A percentile compares a stretch with the other conserved stretches of the same genome.
Conservation (phyloP, 2,797 vertebrate genomes). For the Fistularia tabacaria region DNA sequence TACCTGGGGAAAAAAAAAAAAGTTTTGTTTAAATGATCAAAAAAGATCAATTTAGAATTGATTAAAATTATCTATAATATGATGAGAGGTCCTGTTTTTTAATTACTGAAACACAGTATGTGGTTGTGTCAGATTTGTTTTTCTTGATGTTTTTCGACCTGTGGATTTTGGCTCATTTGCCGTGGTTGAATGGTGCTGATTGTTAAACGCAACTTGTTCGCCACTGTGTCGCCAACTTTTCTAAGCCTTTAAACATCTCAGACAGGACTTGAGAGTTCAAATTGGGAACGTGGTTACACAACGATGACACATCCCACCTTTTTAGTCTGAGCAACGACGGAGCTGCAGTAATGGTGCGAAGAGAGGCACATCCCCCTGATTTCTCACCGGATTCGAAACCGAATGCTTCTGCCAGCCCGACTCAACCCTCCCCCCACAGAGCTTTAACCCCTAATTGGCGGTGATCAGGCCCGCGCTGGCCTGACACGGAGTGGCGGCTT, state of each 20-base stretch:
- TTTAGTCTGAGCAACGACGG: background rate
- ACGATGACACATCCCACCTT: background rate
- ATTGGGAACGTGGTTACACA: conserved; percentile 1
- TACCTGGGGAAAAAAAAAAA: conserved; percentile 1
- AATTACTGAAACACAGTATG: no score
- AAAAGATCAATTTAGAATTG: no score
- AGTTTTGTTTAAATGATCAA: conserved; percentile 1
- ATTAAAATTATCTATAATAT: no score
- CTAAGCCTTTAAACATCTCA: no score
- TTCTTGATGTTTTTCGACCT: no score
- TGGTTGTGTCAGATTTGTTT: no score
- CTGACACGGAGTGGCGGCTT: conserved; percentile 79
- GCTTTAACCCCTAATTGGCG: conserved; percentile 72
- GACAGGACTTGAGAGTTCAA: background rate
- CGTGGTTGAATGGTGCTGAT: no score
- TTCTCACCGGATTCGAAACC: conserved; percentile 1
- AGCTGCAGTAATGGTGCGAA: background rate
- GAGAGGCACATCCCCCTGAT: conserved; percentile 1
- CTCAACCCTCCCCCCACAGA: conserved; percentile 18
- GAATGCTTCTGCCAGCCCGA: background rate
- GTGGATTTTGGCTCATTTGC: no score
- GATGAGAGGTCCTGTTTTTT: no score
- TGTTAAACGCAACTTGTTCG: no score
- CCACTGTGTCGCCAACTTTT: no score
- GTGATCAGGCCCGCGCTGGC: conserved; percentile 65